phyloP scores from a whole-genome alignment of 1,140 invertebrate species.

The Drosophila insularis region DNA sequence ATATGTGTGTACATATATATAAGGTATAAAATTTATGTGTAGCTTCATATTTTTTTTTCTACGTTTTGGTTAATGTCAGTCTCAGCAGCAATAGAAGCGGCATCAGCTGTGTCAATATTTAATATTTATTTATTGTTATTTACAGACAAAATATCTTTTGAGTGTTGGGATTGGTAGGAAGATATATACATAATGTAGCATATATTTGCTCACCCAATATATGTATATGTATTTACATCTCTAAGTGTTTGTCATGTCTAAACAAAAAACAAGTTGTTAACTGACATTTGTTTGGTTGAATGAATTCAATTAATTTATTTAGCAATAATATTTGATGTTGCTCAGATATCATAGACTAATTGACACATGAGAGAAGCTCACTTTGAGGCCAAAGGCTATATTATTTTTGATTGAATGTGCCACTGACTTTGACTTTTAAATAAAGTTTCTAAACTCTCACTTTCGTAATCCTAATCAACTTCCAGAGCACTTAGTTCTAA shows the following conservation, averaged over 20 bases:
- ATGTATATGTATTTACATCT: neutral
- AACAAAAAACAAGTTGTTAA: slow-evolving; percentile 7
- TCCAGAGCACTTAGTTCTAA: too few relatives aligned
- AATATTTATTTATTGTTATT: slow-evolving; percentile 12
- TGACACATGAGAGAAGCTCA: neutral
- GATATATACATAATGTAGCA: neutral
- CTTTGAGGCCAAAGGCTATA: neutral
- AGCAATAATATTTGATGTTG: neutral
- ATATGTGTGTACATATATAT: too few relatives aligned
- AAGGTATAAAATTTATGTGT: neutral
- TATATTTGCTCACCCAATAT: neutral
- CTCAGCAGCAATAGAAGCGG: neutral
- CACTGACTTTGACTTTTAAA: too few relatives aligned
- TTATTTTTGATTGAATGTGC: too few relatives aligned
- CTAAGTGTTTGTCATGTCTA: neutral
- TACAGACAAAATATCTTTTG: neutral
- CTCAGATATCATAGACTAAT: slow-evolving; percentile 1
- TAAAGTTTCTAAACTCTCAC: too few relatives aligned
- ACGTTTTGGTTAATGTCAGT: neutral
- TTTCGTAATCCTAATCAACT: too few relatives aligned
- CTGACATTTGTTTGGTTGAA: neutral
- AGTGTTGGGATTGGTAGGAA: neutral
- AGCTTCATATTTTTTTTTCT: neutral
- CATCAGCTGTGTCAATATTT: slow-evolving; percentile 9
- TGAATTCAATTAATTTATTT: slow-evolving; percentile 5